Conservation (phyloP, 2,113 vertebrate species). For the Centrocercus urophasianus region DNA sequence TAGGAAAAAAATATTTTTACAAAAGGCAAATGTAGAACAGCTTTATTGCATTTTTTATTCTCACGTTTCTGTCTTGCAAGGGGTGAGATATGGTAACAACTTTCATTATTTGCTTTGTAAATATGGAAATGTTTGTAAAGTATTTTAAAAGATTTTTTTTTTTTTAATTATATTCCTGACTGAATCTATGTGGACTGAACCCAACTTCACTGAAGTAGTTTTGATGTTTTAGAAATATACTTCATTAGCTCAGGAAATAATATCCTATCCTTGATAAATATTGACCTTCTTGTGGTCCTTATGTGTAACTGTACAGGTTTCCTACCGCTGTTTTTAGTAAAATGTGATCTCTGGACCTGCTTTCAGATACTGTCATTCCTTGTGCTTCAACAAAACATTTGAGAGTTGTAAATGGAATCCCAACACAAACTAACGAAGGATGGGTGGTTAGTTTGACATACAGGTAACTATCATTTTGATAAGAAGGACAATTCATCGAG, state of each 20-base stretch:
- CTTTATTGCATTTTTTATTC: background rate
- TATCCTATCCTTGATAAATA: background rate
- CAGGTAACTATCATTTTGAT: constrained; percentile 83
- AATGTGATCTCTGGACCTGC: constrained; percentile 69
- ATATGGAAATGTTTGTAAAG: background rate
- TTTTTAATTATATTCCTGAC: background rate
- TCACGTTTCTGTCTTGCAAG: background rate
- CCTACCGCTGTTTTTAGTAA: constrained; percentile 61
- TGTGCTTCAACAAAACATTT: constrained; percentile 83
- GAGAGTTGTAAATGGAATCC: constrained; percentile 93
- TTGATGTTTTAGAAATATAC: background rate
- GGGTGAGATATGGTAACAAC: background rate
- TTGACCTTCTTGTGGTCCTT: constrained; percentile 47
- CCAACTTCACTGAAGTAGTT: background rate
- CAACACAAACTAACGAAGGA: constrained; percentile 87
- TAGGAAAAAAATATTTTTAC: background rate
- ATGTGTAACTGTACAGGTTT: constrained; percentile 58
- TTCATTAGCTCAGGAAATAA: background rate
- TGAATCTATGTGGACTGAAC: background rate
- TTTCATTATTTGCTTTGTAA: background rate
- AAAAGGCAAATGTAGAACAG: background rate
- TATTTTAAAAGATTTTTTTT: background rate
- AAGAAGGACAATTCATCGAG: background rate
- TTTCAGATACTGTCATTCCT: constrained; percentile 81
- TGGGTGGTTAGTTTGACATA: constrained; percentile 98